Conservation (phyloP, 1,140 invertebrate species). For the Melitaea cinxia region DNA sequence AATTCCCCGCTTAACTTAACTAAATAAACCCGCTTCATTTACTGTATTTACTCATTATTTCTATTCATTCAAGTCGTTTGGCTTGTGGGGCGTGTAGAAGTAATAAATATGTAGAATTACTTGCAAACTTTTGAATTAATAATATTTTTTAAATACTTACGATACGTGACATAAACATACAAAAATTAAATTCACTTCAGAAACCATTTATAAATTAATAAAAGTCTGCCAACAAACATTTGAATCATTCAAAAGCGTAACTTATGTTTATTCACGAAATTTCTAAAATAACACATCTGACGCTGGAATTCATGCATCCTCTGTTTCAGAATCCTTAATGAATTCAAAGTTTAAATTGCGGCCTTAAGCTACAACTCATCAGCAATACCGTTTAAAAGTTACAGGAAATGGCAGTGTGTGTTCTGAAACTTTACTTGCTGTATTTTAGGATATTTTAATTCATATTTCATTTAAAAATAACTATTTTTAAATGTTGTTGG, state of each 20-base stretch:
- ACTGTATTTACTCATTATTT: too few species aligned
- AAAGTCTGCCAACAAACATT: not conserved
- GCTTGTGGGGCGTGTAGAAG: too few species aligned
- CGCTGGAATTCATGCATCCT: slow-evolving; percentile 47
- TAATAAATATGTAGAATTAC: too few species aligned
- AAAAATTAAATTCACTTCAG: not conserved
- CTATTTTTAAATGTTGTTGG: too few species aligned
- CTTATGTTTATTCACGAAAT: slow-evolving; percentile 3
- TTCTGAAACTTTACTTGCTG: slow-evolving; percentile 7
- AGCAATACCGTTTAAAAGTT: slow-evolving; percentile 59
- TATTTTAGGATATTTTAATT: not conserved
- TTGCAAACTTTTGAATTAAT: too few species aligned
- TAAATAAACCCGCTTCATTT: too few species aligned
- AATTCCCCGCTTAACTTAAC: too few species aligned
- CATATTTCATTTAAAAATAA: too few species aligned
- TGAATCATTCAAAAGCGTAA: slow-evolving; percentile 7
- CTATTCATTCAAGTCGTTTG: too few species aligned
- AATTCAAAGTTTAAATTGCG: slow-evolving; percentile 69
- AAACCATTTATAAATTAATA: not conserved
- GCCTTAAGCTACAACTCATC: slow-evolving; percentile 62
- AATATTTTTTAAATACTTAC: too few species aligned
- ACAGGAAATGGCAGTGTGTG: slow-evolving; percentile 5
- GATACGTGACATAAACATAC: not conserved
- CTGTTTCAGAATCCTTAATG: slow-evolving; percentile 56
- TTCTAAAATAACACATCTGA: slow-evolving; percentile 20